Base-by-base conservation (phyloP, 2,888 invertebrate species). In the Euplagia quadripunctaria region DNA sequence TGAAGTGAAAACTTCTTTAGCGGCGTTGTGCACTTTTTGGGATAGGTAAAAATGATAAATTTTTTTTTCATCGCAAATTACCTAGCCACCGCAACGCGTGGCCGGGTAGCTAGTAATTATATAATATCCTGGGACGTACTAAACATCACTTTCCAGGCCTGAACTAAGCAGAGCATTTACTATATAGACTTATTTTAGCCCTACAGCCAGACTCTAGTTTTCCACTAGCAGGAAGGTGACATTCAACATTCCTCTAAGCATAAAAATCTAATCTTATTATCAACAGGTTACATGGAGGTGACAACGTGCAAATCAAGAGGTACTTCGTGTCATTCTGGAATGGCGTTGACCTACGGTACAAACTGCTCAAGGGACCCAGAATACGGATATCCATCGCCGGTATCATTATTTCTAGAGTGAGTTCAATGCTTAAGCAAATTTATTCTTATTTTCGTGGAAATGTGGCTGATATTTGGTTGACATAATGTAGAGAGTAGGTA, bases 311-410 rank as follows among this genome's bases (percentile, higher is more conserved):
- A 95, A 98, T 99, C 84, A 99, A 99, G 91, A 96, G 98, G 75
- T 99, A 99, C 92, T 99, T 99, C 91, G 98, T 99, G 64, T 98
- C 98, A 63, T 99, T 99, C 92, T 99, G 99, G 99, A 99, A 99
- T 92, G 99, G 99, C 67, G 99, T 99, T 31, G 99, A 99, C 93
- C 96, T 99, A 79, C 96, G 99, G 82, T 99, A 99, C 96, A 98
- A 99, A 89, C 96, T 98, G 85, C 96, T 99, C 71, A 98, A 98
- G 91, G 98, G 98, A 70, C 99, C 99, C 69, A 98, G 98, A 96
- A 98, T 99, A 93, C 97, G 99, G 87, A 98, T 99, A 91, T 98
- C 98, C 85, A 98, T 99, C 85, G 99, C 99, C 80, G 99, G 99
- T 87, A 99, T 99, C 91, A 99, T 99, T 87, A 99, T 99, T 89